These are phyloP conservation scores for Acyrthosiphon pisum DNA, from an alignment of 1,140 invertebrate species.

Conservation along the genomic window DNA sequence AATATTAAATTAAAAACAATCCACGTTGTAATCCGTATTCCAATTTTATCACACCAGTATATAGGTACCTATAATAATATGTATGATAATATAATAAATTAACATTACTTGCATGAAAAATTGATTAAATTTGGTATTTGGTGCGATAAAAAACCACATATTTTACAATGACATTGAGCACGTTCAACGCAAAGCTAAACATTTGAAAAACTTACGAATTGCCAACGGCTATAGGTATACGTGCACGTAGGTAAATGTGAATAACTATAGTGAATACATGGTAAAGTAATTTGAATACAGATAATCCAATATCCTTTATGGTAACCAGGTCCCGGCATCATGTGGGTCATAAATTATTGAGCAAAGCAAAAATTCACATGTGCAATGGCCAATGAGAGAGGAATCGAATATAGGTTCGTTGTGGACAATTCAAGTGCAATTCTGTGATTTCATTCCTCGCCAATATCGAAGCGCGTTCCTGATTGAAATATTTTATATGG, in stretches of 20 bases:
- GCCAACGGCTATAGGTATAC: background rate
- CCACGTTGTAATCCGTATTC: background rate
- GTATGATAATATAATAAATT: too few species aligned
- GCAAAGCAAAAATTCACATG: background rate
- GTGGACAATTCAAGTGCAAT: background rate
- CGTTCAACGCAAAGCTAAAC: background rate
- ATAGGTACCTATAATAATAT: background rate
- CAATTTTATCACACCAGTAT: background rate
- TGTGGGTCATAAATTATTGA: background rate
- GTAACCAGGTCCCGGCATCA: background rate
- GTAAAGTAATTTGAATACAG: background rate
- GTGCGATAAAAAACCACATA: too few species aligned
- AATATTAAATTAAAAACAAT: conserved; percentile 21
- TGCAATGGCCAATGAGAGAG: background rate
- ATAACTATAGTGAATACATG: background rate
- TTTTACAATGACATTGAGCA: background rate
- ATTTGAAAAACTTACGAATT: background rate
- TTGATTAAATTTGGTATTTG: background rate
- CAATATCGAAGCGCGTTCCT: background rate
- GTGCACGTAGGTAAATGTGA: background rate
- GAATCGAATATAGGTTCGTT: background rate
- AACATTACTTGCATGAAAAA: background rate
- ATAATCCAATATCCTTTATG: background rate
- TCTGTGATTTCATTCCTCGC: background rate
- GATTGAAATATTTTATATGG: background rate